Evolutionary conservation across 1,140 invertebrate species (phyloP), one percentile per base, ranked within the genome.

Genomic region (Drosophila watanabei): DNA sequence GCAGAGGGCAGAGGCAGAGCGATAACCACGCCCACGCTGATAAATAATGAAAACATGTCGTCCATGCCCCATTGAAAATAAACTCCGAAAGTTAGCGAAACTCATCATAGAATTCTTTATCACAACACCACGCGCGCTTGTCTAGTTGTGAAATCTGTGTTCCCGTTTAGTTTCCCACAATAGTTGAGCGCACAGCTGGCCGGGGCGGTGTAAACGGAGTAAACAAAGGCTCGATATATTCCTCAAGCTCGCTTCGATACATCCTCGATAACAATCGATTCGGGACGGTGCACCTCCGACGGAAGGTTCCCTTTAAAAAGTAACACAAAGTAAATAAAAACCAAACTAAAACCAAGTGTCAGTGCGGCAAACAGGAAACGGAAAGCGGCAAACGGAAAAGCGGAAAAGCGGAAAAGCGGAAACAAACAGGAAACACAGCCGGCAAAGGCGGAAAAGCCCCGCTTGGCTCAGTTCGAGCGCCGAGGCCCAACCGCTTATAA

Each of bases 71-170:
- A 89, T 89, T 89, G 86, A 92, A 92, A 92, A 92, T 92, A 92
- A 91, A 92, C 79, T 91, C 87, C 81, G 91, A 91, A 91, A 92
- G 91, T 89, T 92, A 92, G 91, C 88, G 82, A 92, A 92, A 92
- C 91, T 92, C 91, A 92, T 92, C 91, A 92, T 92, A 92, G 91
- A 92, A 92, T 92, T 92, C 91, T 92, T 92, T 91, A 92, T 92
- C 91, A 92, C 91, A 92, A 90, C 86, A 82, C 82, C 80, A 89
- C 85, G 85, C 82, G 86, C 87, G 79, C 82, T 92, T 92, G 91
- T 92, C 91, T 92, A 92, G 91, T 92, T 92, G 91, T 92, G 87
- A 92, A 92, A 92, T 92, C 91, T 91, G 91, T 92, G 88, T 89
- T 85, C 87, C 87, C 82, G 91, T 86, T 91, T 89, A 86, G 89